These are phyloP conservation scores for Cephus rjabovi DNA, from an alignment of 2,888 invertebrate genomes.

Conservation along the genomic window DNA sequence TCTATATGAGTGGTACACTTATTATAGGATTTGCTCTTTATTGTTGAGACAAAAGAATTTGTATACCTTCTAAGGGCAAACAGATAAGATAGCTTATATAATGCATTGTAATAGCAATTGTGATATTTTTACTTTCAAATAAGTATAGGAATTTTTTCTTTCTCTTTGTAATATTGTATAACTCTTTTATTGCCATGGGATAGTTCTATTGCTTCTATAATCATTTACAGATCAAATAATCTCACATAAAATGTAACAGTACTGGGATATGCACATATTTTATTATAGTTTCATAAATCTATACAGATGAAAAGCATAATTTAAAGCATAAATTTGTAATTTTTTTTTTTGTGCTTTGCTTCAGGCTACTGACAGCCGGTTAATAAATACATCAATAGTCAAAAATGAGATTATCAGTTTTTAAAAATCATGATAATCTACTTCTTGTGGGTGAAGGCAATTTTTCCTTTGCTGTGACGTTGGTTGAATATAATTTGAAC, in stretches of 20 bases:
- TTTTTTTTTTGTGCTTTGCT: neutral
- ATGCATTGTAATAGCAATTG: neutral
- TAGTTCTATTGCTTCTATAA: neutral
- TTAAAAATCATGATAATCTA: slow-evolving; percentile 52
- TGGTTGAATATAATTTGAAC: slow-evolving; percentile 52
- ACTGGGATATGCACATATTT: neutral
- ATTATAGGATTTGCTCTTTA: neutral
- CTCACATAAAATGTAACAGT: neutral
- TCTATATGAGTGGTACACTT: neutral
- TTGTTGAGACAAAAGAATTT: neutral
- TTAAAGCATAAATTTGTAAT: neutral
- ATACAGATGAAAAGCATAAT: neutral
- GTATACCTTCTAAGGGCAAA: neutral
- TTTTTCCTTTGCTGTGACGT: slow-evolving; percentile 68
- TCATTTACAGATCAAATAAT: neutral
- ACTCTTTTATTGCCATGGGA: neutral
- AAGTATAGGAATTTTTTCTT: neutral
- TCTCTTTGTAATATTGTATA: neutral
- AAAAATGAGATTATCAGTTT: slow-evolving; percentile 48
- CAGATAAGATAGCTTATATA: neutral
- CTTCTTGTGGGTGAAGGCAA: slow-evolving; percentile 71
- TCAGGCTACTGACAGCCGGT: neutral
- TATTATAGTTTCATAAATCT: neutral
- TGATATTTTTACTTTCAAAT: neutral
- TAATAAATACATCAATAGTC: neutral